These are phyloP conservation scores for Pachyramphus minor DNA, from an alignment of 2,113 vertebrate genomes.

Conservation along the genomic window DNA sequence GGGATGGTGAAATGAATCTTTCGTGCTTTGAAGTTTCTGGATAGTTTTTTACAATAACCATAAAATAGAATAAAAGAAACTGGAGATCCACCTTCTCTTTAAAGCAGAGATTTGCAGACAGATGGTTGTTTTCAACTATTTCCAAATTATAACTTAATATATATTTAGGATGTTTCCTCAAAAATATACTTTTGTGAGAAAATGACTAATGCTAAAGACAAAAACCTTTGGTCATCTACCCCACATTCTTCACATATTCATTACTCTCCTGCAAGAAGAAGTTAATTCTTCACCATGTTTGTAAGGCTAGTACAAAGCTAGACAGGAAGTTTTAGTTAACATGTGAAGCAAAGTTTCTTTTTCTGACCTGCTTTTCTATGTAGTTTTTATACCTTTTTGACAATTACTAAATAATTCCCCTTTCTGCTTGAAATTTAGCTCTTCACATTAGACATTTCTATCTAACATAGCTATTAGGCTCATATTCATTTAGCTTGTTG, in stretches of 20 bases:
- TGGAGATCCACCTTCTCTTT: background rate
- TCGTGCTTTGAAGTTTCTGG: slow-evolving; percentile 1
- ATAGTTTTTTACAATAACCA: background rate
- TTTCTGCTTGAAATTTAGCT: background rate
- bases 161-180: background rate
- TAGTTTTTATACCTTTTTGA: background rate
- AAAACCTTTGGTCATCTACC: background rate
- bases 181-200: background rate
- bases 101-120: background rate
- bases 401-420: background rate
- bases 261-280: background rate
- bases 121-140: background rate
- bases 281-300: background rate
- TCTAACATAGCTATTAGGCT: background rate
- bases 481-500: background rate
- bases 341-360: background rate
- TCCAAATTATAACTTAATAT: background rate
- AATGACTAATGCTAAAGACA: background rate
- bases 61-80: slow-evolving; percentile 1
- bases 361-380: background rate
- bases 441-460: background rate
- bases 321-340: background rate
- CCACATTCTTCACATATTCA: background rate
- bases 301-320: background rate
- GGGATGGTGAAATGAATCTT: slow-evolving; percentile 17